A percentile compares a stretch with the other conserved stretches of the same genome.
Evolutionary conservation across 1,140 invertebrate genomes (phyloP).

Genomic region (Oscheius sp.): DNA sequence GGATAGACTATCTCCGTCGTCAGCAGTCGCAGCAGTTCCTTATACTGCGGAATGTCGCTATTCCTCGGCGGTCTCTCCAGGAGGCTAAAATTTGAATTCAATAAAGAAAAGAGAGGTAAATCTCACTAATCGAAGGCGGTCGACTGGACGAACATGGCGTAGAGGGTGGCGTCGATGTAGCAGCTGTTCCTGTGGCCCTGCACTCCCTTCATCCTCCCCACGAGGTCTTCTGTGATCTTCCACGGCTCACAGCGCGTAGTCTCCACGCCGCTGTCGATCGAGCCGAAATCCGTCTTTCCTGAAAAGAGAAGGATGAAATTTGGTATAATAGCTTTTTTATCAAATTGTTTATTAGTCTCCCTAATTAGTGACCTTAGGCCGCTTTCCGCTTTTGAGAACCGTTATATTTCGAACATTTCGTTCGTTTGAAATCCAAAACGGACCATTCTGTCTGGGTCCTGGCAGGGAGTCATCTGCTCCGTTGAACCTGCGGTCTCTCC

Average conservation of each 20-base stretch:
- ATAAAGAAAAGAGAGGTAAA: neutral
- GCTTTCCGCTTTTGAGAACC: too few relatives aligned
- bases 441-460: too few relatives aligned
- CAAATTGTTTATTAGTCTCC: too few relatives aligned
- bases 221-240: constrained; percentile 20
- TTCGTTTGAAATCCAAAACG: too few relatives aligned
- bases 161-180: constrained; percentile 91
- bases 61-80: constrained; percentile 73
- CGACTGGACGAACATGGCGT: constrained; percentile 93
- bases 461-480: neutral
- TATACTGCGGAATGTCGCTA: constrained; percentile 78
- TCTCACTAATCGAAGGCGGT: constrained; percentile 56
- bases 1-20: constrained; percentile 94
- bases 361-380: too few relatives aligned
- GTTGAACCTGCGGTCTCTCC: neutral
- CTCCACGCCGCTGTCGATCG: constrained; percentile 29
- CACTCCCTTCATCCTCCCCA: constrained; percentile 38
- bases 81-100: constrained; percentile 73
- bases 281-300: constrained; percentile 25
- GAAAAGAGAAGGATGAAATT: too few relatives aligned
- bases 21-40: constrained; percentile 73
- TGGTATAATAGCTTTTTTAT: too few relatives aligned
- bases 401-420: too few relatives aligned
- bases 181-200: constrained; percentile 92
- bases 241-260: constrained; percentile 15